Base-by-base conservation (phyloP, 2,888 invertebrate genomes). In the Enchytraeus crypticus region DNA sequence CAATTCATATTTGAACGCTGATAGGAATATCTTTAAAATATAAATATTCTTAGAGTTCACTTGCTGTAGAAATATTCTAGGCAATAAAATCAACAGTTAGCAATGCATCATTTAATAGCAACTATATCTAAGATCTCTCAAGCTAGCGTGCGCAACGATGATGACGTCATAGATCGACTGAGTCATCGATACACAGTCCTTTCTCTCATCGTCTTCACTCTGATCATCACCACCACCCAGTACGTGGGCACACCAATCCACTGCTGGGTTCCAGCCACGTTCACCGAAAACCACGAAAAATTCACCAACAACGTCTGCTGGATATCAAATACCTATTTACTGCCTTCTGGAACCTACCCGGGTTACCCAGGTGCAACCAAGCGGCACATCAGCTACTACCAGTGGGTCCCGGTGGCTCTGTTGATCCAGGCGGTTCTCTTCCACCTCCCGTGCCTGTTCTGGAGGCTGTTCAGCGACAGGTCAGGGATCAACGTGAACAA, bases 391-490 rank as follows among this genome's bases (percentile, higher is more conserved):
- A n/a, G n/a, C n/a, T n/a, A n/a, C n/a, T n/a, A n/a, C n/a, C n/a
- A n/a, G n/a, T n/a, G n/a, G n/a, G n/a, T n/a, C n/a, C n/a, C n/a
- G n/a, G n/a, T n/a, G n/a, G n/a, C n/a, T n/a, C n/a, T n/a, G n/a
- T 67, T 53, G 2, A 70, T 81, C 33, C 81, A 82, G 69, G 81
- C 80, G 14, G 73, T 81, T 58, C 69, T 82, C 32, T 81, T 81
- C 72, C 80, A 80, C 72, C 69, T 81, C 30, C 81, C 81, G 2
- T 77, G 80, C 51, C 73, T 81, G 29, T 65, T 81, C 32, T 81
- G 81, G 81, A 70, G 81, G n/a, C 74, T 81, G 56, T 67, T 67
- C 65, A 64, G 71, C 57, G 72, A 73, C 64, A 61, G 63, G 32
- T 61, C 61, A 29, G 62, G 62, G 8, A 65, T 65, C 47, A 63